Conservation (phyloP, 2,113 vertebrate species). For the Orientallactaga bullata region DNA sequence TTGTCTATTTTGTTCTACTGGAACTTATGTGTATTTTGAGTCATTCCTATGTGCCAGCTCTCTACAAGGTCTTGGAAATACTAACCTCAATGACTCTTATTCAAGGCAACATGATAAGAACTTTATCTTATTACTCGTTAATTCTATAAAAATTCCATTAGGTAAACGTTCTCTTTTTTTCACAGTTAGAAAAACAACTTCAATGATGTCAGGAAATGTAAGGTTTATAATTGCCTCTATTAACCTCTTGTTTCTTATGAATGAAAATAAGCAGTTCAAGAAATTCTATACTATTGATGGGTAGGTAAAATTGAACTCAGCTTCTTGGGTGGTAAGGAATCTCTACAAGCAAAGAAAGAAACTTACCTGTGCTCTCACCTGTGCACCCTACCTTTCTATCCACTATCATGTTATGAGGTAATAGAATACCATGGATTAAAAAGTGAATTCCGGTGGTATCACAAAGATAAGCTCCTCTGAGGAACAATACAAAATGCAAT, state of each 20-base stretch:
- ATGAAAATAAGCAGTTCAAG: background rate
- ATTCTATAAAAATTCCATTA: background rate
- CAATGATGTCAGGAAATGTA: background rate
- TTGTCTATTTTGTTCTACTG: no score
- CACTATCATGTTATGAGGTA: background rate
- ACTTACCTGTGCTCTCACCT: background rate
- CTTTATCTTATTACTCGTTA: background rate
- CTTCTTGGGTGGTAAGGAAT: background rate
- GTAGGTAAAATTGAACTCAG: constrained; percentile 26
- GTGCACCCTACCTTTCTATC: background rate
- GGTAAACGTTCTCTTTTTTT: constrained; percentile 29
- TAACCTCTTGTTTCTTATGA: constrained; percentile 5
- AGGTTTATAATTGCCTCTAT: background rate
- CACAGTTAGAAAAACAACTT: background rate
- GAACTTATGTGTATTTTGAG: background rate
- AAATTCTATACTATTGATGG: background rate
- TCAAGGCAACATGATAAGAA: background rate
- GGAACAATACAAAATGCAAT: background rate
- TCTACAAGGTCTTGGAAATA: background rate
- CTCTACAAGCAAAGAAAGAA: constrained; percentile 17
- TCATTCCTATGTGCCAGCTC: background rate
- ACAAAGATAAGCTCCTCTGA: background rate
- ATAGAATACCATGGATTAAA: background rate
- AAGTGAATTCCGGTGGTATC: background rate
- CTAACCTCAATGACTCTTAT: background rate